Percentiles rank a stretch among this genome's conserved stretches.
These are phyloP conservation scores for Amorpha juglandis DNA, from an alignment of 2,888 invertebrate species.

Conservation along the genomic window DNA sequence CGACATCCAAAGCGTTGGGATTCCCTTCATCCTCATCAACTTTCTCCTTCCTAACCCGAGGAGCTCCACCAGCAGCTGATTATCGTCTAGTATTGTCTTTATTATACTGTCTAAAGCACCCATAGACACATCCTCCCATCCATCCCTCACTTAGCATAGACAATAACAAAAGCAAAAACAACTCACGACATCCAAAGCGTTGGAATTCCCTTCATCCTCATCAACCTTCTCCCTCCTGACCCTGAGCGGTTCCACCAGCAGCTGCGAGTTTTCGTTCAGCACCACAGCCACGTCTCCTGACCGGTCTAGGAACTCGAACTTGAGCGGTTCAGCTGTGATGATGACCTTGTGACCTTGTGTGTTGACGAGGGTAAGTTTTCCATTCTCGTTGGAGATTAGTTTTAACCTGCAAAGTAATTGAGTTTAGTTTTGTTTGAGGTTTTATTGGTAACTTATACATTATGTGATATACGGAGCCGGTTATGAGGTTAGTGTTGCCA, in stretches of 20 bases:
- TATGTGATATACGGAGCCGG: no score
- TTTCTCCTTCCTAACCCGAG: constrained; percentile 86
- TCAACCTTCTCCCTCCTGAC: constrained; percentile 84
- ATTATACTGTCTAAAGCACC: background rate
- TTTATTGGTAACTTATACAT: background rate
- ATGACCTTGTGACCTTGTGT: constrained; percentile 77
- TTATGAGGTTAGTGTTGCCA: no score
- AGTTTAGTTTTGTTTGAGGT: background rate
- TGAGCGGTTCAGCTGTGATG: constrained; percentile 90
- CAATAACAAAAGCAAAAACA: constrained; percentile 47
- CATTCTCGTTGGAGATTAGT: constrained; percentile 63
- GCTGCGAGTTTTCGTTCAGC: constrained; percentile 94
- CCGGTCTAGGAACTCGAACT: constrained; percentile 90
- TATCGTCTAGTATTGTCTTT: no score
- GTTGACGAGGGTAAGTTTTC: constrained; percentile 62
- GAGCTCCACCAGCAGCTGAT: background rate
- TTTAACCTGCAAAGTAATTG: constrained; percentile 57
- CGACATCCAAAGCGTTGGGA: constrained; percentile 55
- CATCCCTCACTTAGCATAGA: constrained; percentile 14
- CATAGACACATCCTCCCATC: background rate
- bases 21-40: constrained; percentile 68
- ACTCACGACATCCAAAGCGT: constrained; percentile 64
- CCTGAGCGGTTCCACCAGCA: constrained; percentile 96
- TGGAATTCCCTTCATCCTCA: constrained; percentile 62
- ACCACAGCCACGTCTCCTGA: constrained; percentile 89